Evolutionary conservation across 2,113 vertebrate genomes (phyloP), one percentile per base, ranked within the genome.

Genomic region (Pagrus major): DNA sequence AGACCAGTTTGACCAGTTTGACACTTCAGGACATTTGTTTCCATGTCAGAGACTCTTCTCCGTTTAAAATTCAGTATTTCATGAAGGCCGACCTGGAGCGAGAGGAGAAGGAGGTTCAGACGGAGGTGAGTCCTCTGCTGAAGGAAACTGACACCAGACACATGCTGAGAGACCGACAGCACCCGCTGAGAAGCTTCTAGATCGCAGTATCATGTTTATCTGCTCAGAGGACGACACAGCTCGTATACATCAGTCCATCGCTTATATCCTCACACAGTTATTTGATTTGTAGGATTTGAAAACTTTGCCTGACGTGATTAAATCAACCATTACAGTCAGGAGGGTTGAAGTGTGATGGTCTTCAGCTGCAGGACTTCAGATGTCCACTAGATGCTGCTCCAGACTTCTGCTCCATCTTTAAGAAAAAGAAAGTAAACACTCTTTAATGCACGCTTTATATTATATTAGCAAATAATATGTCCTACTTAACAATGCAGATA

Each of bases 381-480:
- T 14, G 5, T 15, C 80, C 72, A 82, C 72, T 71, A 71, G 80
- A 27, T 56, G 65, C 3, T 25, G 58, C 79, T 56, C n/a, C 39
- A 23, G 14, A 12, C n/a, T 44, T 20, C 33, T 27, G 18, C n/a
- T 16, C 27, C 4, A 63, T 7, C 37, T 18, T 15, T 37, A 15
- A 33, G 29, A 55, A 55, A 56, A 18, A 31, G 7, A 20, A 9
- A 20, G 49, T 12, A n/a, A n/a, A n/a, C n/a, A n/a, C n/a, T n/a
- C n/a, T n/a, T n/a, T n/a, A n/a, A n/a, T n/a, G n/a, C n/a, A n/a
- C n/a, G n/a, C n/a, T n/a, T n/a, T n/a, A n/a, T n/a, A n/a, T n/a
- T n/a, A n/a, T n/a, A n/a, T n/a, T n/a, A n/a, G n/a, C n/a, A n/a
- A n/a, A n/a, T n/a, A n/a, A n/a, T n/a, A n/a, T n/a, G n/a, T n/a